phyloP scores from a whole-genome alignment of 2,888 invertebrate species.

The Coleophora deauratella region DNA sequence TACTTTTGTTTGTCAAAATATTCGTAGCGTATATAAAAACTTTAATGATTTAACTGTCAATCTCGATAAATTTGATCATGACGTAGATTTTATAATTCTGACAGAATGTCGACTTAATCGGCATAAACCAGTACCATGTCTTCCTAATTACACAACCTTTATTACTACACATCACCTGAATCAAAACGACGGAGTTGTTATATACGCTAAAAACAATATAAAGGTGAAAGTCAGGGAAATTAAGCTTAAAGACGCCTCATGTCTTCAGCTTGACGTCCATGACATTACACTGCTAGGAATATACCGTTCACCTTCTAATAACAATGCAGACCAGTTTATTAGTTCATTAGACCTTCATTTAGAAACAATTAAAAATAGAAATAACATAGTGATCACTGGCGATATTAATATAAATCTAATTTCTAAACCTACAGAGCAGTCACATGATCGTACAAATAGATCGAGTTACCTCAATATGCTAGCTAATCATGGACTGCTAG shows the following conservation, averaged over 20 bases:
- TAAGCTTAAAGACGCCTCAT: background rate
- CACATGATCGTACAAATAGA: background rate
- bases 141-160: slow-evolving; percentile 2
- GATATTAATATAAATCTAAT: slow-evolving; percentile 1
- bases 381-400: too few relatives aligned
- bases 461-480: background rate
- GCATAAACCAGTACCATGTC: slow-evolving; percentile 4
- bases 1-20: background rate
- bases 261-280: slow-evolving; percentile 1
- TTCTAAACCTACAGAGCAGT: background rate
- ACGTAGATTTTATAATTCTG: slow-evolving; percentile 4
- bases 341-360: too few relatives aligned
- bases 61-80: background rate
- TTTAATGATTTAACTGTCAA: slow-evolving; percentile 3
- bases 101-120: slow-evolving; percentile 6
- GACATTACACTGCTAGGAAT: slow-evolving; percentile 3
- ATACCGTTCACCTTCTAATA: too few relatives aligned
- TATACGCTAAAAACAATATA: background rate
- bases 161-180: too few relatives aligned
- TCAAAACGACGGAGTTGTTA: slow-evolving; percentile 5
- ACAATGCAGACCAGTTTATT: too few relatives aligned
- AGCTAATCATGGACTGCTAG: too few relatives aligned
- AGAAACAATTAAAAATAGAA: too few relatives aligned
- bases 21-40: slow-evolving; percentile 2
- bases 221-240: slow-evolving; percentile 3